Percentiles rank a stretch among this genome's conserved stretches.
Conservation (phyloP, 2,888 invertebrate genomes). For the Lapara coniferarum region DNA sequence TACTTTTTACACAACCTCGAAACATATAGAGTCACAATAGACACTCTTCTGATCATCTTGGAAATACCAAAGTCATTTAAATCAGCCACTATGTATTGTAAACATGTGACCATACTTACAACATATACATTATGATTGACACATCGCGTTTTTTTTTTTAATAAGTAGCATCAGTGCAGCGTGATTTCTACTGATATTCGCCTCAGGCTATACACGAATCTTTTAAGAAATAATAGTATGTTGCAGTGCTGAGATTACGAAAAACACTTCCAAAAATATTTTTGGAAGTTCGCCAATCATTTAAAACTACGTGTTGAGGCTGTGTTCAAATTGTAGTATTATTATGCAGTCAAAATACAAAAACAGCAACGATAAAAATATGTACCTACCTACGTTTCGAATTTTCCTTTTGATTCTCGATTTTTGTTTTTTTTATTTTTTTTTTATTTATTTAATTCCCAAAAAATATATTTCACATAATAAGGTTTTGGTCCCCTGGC, state of each 20-base stretch:
- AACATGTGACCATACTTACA: no score
- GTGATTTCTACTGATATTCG: conserved; percentile 2
- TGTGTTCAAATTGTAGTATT: background rate
- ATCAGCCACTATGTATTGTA: background rate
- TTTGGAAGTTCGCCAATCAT: background rate
- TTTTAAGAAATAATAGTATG: background rate
- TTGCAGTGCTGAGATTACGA: background rate
- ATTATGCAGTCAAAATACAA: no score
- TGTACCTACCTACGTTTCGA: no score
- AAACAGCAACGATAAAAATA: no score
- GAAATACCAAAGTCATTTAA: background rate
- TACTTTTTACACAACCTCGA: no score
- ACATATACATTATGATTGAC: background rate
- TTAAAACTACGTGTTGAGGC: background rate
- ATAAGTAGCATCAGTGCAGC: background rate
- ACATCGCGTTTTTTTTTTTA: background rate
- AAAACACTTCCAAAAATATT: background rate
- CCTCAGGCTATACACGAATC: background rate
- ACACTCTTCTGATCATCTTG: no score
- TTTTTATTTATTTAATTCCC: no score
- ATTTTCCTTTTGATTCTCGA: no score
- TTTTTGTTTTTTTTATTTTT: no score
- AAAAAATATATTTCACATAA: no score
- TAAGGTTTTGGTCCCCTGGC: no score
- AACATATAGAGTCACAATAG: no score